A percentile compares a stretch with the other conserved stretches of the same genome.
Conservation (phyloP, 1,140 invertebrate species). For the Micrasema longulum region DNA sequence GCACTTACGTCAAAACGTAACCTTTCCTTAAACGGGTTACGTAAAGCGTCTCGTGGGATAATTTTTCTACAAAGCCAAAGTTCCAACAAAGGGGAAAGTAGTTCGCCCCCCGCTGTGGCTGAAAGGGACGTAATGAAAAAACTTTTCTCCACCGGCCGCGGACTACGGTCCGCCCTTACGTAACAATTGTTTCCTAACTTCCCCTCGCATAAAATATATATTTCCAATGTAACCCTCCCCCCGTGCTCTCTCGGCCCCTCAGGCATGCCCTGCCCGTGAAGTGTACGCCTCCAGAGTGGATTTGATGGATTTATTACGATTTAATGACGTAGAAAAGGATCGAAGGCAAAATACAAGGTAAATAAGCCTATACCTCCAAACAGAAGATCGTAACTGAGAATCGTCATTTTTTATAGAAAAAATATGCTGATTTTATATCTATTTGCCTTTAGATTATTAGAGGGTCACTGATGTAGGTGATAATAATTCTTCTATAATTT, state of each 20-base stretch:
- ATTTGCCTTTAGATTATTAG: too few relatives aligned
- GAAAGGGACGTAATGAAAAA: slow-evolving; percentile 18
- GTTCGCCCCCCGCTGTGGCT: slow-evolving; percentile 7
- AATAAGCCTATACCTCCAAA: too few relatives aligned
- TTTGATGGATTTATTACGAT: slow-evolving; percentile 32
- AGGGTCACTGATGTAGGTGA: too few relatives aligned
- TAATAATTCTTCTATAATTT: too few relatives aligned
- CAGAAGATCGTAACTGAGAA: too few relatives aligned
- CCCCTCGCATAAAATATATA: not conserved
- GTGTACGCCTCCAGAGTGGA: slow-evolving; percentile 9
- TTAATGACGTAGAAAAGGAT: slow-evolving; percentile 27
- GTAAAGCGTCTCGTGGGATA: not conserved
- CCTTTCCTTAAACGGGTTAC: slow-evolving; percentile 3
- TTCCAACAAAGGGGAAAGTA: slow-evolving; percentile 17
- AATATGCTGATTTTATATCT: too few relatives aligned
- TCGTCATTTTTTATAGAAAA: too few relatives aligned
- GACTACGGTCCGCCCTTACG: not conserved
- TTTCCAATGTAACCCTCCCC: not conserved
- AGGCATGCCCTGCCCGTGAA: not conserved
- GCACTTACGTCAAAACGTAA: not conserved
- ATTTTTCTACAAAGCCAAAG: slow-evolving; percentile 8
- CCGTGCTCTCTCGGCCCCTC: not conserved
- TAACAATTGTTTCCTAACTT: slow-evolving; percentile 31
- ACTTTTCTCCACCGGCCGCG: slow-evolving; percentile 12
- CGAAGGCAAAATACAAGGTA: slow-evolving; percentile 12